A percentile compares a stretch with the other conserved stretches of the same genome.
phyloP scores from a whole-genome alignment of 2,797 vertebrate species.

The Lepilemur ruficaudatus region DNA sequence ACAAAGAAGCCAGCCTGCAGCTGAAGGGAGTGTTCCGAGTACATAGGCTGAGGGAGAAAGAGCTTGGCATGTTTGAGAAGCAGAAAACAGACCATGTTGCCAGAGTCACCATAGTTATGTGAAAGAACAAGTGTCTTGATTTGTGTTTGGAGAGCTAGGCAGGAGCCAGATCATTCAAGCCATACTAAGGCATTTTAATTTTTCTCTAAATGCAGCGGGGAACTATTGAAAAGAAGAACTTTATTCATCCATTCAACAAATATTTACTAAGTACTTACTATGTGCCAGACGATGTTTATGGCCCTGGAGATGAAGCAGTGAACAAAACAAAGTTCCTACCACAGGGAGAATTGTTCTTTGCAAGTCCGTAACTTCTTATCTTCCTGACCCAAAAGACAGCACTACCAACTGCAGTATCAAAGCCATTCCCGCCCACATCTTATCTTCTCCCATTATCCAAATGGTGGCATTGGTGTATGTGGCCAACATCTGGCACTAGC shows the following conservation, averaged over 20 bases:
- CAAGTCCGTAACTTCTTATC: background rate
- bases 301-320: background rate
- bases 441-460: background rate
- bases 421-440: background rate
- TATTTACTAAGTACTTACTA: background rate
- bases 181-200: background rate
- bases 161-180: background rate
- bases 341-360: background rate
- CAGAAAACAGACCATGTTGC: background rate
- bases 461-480: background rate
- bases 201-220: background rate
- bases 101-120: background rate
- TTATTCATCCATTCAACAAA: background rate
- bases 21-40: background rate
- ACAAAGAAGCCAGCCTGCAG: background rate
- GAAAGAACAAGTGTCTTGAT: background rate
- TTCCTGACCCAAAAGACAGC: background rate
- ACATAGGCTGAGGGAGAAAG: background rate
- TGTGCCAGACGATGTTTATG: background rate
- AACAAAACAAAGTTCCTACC: background rate
- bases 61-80: background rate
- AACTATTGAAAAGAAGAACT: conserved; percentile 19
- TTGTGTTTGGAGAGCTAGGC: background rate
- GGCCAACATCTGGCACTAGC: background rate
- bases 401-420: background rate